Base-by-base conservation (phyloP, 2,113 vertebrate genomes). In the Pungitius pungitius region DNA sequence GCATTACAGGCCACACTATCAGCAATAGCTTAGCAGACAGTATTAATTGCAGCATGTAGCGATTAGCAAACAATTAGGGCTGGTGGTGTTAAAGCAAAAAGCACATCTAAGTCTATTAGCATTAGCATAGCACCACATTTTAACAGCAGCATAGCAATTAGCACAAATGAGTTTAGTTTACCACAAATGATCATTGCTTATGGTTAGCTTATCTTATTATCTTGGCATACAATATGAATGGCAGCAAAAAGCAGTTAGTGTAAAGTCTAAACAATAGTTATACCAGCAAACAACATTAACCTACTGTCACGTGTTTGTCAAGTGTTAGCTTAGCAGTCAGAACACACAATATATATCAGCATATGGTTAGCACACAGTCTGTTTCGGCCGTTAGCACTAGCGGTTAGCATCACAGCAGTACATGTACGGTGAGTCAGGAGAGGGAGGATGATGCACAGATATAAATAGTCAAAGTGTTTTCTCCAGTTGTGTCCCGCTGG, bases 371-470 rank as follows among this genome's bases (percentile, higher is more conserved):
- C 88, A 82, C 76, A 87, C 81, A 82, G 45, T 78, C 81, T 77
- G 3, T 86, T 39, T 78, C 51, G 33, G 81, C 81, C 73, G 20
- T 82, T 84, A 88, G 85, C 85, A 64, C 72, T 73, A 88, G 89
- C 90, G 30, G 78, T 83, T 87, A 91, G 84, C 90, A 69, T 83
- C 78, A 83, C 77, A 91, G 81, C 71, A 2, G 67, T 85, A 89
- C 89, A 90, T 83, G 81, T 87, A 87, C 80, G 81, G 87, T 83
- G 88, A 81, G 55, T 88, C 78, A 61, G 75, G 85, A 87, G 81
- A 80, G 81, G 81, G 85, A 81, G 69, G 84, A 87, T 83, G 89
- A 83, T 84, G 84, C 75, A 89, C 87, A 88, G 54, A 84, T 69
- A 86, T 3, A 85, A 54, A 55, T 66, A 81, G 77, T 64, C 2